Percentiles rank a stretch among this genome's conserved stretches.
Conservation (phyloP, 1,140 invertebrate genomes). For the Lithobius niger region DNA sequence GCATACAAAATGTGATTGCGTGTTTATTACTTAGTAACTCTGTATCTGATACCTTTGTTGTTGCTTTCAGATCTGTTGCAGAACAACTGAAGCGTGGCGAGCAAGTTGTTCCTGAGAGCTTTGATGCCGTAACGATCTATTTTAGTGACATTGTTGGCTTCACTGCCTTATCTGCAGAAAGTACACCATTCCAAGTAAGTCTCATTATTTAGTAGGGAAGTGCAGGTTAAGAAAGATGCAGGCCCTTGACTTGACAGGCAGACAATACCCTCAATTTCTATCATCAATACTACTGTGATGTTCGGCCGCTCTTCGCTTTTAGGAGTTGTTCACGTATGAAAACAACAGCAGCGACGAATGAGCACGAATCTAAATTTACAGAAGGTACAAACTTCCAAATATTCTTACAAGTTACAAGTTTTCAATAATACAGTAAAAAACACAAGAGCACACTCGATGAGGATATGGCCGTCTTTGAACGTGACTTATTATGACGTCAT, state of each 20-base stretch:
- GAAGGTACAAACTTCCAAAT: no score
- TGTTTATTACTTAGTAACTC: no score
- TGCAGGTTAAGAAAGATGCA: not conserved
- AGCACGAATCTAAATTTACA: no score
- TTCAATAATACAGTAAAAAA: no score
- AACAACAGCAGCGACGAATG: no score
- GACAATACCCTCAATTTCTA: not conserved
- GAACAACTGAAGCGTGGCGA: constrained; percentile 62
- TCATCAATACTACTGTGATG: constrained; percentile 13
- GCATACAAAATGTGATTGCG: not conserved
- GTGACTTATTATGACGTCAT: no score
- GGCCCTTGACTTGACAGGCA: no score
- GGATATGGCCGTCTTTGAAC: no score
- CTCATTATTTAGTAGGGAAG: no score
- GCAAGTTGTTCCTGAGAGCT: constrained; percentile 65
- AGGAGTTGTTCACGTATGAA: constrained; percentile 65
- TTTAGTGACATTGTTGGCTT: constrained; percentile 91
- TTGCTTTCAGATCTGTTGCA: constrained; percentile 49
- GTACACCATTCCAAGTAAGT: constrained; percentile 68
- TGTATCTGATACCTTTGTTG: not conserved
- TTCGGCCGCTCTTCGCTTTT: constrained; percentile 57
- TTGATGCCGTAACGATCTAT: constrained; percentile 78
- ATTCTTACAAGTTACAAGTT: no score
- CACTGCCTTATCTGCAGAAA: constrained; percentile 74
- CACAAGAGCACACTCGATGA: no score